A percentile compares a stretch with the other conserved stretches of the same genome.
Evolutionary conservation across 2,113 vertebrate species (phyloP).

Genomic region (Numenius arquata): DNA sequence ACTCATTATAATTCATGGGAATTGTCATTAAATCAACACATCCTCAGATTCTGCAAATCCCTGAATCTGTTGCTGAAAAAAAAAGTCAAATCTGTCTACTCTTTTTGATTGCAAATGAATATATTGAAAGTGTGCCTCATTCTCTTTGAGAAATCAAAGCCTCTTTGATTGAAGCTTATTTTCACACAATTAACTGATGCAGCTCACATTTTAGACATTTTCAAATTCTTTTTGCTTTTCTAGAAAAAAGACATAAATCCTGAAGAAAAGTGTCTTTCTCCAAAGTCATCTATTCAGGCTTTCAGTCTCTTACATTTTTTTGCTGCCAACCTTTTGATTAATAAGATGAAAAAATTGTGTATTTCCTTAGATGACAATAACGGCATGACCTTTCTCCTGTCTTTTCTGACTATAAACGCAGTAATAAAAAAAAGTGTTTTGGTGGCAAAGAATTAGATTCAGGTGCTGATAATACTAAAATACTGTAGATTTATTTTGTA

Average conservation of each 20-base stretch:
- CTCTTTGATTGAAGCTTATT: slow-evolving; percentile 44
- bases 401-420: neutral
- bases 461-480: neutral
- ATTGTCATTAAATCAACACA: slow-evolving; percentile 2
- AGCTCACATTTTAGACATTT: neutral
- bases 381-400: neutral
- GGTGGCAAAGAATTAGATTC: neutral
- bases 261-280: neutral
- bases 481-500: neutral
- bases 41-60: neutral
- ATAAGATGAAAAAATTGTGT: neutral
- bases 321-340: neutral
- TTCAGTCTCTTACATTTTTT: neutral
- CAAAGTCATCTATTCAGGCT: neutral
- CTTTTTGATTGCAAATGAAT: slow-evolving; percentile 45
- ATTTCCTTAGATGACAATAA: neutral
- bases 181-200: slow-evolving; percentile 21
- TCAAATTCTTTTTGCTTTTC: neutral
- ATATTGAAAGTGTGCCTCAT: neutral
- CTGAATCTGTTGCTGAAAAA: neutral
- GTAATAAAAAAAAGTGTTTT: neutral
- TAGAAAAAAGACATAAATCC: neutral
- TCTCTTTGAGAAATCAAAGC: slow-evolving; percentile 25
- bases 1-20: neutral
- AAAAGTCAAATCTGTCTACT: neutral